Evolutionary conservation across 2,113 vertebrate species (phyloP).

Genomic region (Dromaius novaehollandiae): DNA sequence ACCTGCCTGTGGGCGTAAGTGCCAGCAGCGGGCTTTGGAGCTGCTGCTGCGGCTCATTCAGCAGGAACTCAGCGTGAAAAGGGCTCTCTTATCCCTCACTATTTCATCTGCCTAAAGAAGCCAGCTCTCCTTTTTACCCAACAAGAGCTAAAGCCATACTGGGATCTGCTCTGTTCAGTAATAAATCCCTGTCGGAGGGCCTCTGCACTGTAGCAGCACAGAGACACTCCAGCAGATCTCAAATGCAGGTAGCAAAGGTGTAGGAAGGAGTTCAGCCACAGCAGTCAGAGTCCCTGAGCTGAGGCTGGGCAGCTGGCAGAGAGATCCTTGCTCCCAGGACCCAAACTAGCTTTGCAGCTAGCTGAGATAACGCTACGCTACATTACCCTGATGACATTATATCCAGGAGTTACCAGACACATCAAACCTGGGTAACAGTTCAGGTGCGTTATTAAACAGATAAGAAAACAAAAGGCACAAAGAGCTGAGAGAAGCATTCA

Average conservation of each 20-base stretch:
- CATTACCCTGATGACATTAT: not conserved
- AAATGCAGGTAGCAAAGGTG: not conserved
- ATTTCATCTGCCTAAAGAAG: not conserved
- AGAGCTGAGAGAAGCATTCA: not conserved
- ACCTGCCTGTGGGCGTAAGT: not conserved
- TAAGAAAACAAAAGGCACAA: not conserved
- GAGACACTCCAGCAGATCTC: rapidly evolving
- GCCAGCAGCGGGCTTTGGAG: not conserved
- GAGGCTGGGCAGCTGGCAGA: rapidly evolving
- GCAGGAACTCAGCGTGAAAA: not conserved
- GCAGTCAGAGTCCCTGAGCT: not conserved
- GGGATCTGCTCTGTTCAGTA: not conserved
- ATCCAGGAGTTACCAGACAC: not conserved
- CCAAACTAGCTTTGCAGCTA: not conserved
- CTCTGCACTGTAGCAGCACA: not conserved
- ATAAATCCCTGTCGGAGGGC: not conserved
- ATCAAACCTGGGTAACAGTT: not conserved
- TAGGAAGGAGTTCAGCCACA: not conserved
- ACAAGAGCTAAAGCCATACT: not conserved
- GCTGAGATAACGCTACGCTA: not conserved
- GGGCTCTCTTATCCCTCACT: not conserved
- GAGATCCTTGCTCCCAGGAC: not conserved
- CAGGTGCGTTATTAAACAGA: not conserved
- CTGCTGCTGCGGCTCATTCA: not conserved
- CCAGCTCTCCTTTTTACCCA: not conserved